A percentile compares a stretch with the other conserved stretches of the same genome.
phyloP scores from a whole-genome alignment of 2,888 invertebrate species.

The Didymodactylos carnosus region DNA sequence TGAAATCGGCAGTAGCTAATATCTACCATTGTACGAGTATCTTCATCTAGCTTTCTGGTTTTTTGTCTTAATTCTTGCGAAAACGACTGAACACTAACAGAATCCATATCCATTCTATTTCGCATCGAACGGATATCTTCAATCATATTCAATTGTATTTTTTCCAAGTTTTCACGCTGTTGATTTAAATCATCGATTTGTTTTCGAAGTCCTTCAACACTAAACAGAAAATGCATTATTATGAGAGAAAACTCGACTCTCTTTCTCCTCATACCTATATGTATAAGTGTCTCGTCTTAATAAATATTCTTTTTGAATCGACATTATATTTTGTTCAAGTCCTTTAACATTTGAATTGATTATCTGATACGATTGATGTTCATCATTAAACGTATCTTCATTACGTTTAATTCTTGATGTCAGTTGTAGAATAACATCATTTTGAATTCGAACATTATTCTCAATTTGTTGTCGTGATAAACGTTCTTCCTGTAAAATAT shows the following conservation, averaged over 20 bases:
- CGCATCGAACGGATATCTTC: constrained; percentile 27
- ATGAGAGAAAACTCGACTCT: constrained; percentile 18
- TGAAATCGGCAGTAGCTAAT: too few relatives aligned
- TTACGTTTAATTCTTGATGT: constrained; percentile 24
- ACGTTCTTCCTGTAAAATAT: constrained; percentile 26
- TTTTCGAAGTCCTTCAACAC: neutral
- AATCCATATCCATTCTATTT: constrained; percentile 24
- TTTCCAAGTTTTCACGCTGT: neutral
- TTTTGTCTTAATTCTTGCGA: constrained; percentile 25
- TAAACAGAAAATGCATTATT: neutral
- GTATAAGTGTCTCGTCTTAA: constrained; percentile 23
- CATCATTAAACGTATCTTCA: constrained; percentile 28
- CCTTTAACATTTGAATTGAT: constrained; percentile 26
- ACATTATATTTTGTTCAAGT: constrained; percentile 27
- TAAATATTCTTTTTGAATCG: constrained; percentile 26
- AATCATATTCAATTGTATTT: neutral
- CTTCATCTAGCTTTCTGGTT: constrained; percentile 28
- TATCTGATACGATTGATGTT: constrained; percentile 23
- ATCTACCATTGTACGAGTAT: constrained; percentile 25
- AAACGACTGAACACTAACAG: constrained; percentile 22
- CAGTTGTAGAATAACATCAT: constrained; percentile 27
- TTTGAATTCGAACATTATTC: constrained; percentile 24
- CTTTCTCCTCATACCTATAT: constrained; percentile 17
- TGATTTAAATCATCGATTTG: neutral
- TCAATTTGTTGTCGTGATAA: constrained; percentile 26